Evolutionary conservation across 1,140 invertebrate genomes (phyloP), one percentile per base, ranked within the genome.

Genomic region (Penaeus japonicus): DNA sequence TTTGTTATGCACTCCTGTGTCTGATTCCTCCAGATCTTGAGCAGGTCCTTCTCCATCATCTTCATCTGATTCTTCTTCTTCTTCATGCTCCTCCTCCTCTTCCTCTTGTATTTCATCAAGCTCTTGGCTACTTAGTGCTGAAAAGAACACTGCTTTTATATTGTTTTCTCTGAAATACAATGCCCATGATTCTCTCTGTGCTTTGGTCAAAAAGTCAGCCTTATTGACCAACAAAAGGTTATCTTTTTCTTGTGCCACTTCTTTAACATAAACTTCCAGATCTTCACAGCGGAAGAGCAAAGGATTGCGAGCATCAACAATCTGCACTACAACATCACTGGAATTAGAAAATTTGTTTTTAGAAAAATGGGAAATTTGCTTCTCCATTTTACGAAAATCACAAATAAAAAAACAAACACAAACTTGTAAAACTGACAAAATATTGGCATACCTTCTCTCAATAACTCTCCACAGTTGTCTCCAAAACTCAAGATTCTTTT

Each of bases 401-500:
- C 3, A 55, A 27, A 12, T 32, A 88, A 81, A 22, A 15, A 57
- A 20, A 87, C 27, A 59, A 54, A 4, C 15, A 17, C 5, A 2
- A 20, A 2, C 27, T 24, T 35, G 1, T 32, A 35, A 32, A 80
- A n/a, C 30, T 59, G 32, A 15, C 30, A 7, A 59, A 53, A 89
- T 30, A 89, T 54, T 55, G 15, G 80, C 87, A 84, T 89, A 94
- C 94, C 94, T 95, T 91, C 97, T 95, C 92, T 99, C 99, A 24
- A 99, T 94, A 1, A 99, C 99, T 91, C 99, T 94, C 99, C 99
- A 99, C 10, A 99, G 92, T 92, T 99, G 99, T 65, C 98, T 94
- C 99, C 99, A 99, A 90, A 99, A 97, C 92, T 99, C 98, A 24
- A 99, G 93, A 93, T 99, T 99, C 91, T 98, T 97, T 92, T 99